Percentiles rank a stretch among this genome's conserved stretches.
These are phyloP conservation scores for Sorex maritimensis DNA, from an alignment of 2,797 vertebrate species.

Conservation along the genomic window DNA sequence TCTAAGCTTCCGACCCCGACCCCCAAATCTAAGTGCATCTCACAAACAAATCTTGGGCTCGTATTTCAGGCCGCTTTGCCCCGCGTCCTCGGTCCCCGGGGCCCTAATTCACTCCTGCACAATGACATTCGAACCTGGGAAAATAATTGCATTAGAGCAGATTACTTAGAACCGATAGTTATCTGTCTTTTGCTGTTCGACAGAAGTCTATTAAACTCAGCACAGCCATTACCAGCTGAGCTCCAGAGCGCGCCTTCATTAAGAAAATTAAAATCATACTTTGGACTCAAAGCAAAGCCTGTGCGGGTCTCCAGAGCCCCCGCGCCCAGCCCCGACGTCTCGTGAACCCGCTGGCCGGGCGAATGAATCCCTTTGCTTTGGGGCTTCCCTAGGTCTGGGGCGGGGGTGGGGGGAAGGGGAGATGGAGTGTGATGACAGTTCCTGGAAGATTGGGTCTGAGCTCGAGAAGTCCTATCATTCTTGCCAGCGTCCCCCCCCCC, in stretches of 20 bases:
- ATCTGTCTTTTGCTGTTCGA: conserved; percentile 79
- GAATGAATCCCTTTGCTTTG: background rate
- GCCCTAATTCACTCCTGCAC: conserved; percentile 73
- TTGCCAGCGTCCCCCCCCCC: background rate
- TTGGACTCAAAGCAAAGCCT: conserved; percentile 69
- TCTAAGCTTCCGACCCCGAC: conserved; percentile 22
- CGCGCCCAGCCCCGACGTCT: conserved; percentile 15
- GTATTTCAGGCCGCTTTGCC: conserved; percentile 53
- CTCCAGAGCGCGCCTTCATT: conserved; percentile 82
- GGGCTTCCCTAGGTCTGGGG: background rate
- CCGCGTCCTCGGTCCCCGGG: background rate
- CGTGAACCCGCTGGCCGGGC: too few species aligned
- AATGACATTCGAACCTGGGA: conserved; percentile 71
- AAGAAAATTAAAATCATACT: conserved; percentile 85
- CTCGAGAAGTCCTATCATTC: background rate
- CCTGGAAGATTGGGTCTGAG: background rate
- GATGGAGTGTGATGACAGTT: conserved; percentile 39
- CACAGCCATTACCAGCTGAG: conserved; percentile 80
- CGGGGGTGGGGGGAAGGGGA: background rate
- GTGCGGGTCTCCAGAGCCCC: conserved; percentile 56
- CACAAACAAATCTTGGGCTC: conserved; percentile 57
- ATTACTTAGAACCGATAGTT: conserved; percentile 82
- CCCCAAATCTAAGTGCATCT: conserved; percentile 46
- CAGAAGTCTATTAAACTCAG: conserved; percentile 85
- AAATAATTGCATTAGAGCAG: conserved; percentile 86